Evolutionary conservation across 2,113 vertebrate species (phyloP).

Genomic region (Pycnonotus jocosus): DNA sequence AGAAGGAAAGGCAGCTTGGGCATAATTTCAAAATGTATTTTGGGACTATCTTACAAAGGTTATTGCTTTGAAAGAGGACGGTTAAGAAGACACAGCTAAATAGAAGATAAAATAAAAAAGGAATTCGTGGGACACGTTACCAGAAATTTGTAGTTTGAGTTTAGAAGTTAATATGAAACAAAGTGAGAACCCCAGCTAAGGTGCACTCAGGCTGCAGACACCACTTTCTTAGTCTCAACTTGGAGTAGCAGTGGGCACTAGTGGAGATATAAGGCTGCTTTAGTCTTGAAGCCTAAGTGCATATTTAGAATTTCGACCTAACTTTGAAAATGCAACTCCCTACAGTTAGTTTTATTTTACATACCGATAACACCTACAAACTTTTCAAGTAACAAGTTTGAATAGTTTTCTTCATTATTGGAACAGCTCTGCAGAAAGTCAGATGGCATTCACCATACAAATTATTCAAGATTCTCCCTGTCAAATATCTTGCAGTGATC

Average conservation of each 20-base stretch:
- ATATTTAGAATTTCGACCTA: background rate
- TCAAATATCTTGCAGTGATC: background rate
- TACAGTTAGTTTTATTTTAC: background rate
- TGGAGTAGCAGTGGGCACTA: background rate
- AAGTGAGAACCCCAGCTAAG: background rate
- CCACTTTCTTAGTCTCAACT: background rate
- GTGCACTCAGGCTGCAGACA: background rate
- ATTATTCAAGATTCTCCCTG: background rate
- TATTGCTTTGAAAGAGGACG: background rate
- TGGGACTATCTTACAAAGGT: accelerated
- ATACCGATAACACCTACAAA: background rate
- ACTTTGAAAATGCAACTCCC: background rate
- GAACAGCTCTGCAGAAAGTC: background rate
- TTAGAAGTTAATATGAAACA: background rate
- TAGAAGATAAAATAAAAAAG: background rate
- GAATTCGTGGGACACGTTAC: background rate
- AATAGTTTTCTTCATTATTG: background rate
- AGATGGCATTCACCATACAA: background rate
- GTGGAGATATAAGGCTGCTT: background rate
- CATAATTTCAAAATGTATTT: background rate
- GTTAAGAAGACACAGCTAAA: background rate
- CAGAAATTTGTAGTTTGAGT: background rate
- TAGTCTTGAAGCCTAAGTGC: background rate
- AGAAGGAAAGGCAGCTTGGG: background rate
- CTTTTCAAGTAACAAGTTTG: background rate